Evolutionary conservation across 2,113 vertebrate species (phyloP).

Genomic region (Tauraco erythrolophus): DNA sequence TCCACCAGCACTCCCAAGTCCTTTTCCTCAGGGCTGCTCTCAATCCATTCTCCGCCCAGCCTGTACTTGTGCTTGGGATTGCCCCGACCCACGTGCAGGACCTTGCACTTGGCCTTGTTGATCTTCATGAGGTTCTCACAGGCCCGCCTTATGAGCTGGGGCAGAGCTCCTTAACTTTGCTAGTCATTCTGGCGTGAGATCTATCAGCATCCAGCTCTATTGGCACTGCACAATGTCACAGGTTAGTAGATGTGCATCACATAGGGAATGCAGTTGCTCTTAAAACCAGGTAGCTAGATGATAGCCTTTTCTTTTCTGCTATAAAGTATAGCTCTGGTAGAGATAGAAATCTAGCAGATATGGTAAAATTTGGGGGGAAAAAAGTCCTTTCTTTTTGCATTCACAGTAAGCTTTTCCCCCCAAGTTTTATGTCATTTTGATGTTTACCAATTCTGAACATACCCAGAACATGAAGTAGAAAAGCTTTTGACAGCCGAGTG

Average conservation of each 20-base stretch:
- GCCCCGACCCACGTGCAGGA: no score
- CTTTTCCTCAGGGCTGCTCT: no score
- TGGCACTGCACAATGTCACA: neutral
- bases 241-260: no score
- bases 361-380: accelerated
- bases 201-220: neutral
- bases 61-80: no score
- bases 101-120: no score
- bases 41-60: no score
- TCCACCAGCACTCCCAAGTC: no score
- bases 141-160: no score
- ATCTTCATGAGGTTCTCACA: no score
- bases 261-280: neutral
- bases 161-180: neutral
- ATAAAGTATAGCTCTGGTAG: neutral
- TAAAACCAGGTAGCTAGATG: neutral
- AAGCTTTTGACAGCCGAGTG: neutral
- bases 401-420: neutral
- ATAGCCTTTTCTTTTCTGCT: neutral
- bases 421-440: neutral
- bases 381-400: neutral
- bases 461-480: neutral
- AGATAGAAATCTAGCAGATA: neutral
- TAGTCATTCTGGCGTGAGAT: neutral
- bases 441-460: neutral